Percentiles rank a stretch among this genome's conserved stretches.
Evolutionary conservation across 2,888 invertebrate genomes (phyloP).

Genomic region (Nebria salina): DNA sequence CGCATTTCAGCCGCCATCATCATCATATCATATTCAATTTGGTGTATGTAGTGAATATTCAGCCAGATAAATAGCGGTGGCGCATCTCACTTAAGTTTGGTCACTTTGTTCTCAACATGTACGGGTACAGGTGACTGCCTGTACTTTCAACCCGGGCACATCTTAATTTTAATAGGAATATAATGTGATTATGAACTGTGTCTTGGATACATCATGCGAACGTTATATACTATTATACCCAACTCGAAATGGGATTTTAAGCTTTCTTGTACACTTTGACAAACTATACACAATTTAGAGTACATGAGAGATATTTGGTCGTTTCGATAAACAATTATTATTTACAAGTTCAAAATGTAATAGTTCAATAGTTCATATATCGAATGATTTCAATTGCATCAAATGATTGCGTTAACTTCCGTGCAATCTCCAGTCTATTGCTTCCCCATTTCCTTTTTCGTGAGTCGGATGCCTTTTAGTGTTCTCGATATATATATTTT

Average conservation of each 20-base stretch:
- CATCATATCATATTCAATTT: constrained; percentile 15
- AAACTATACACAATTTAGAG: no score
- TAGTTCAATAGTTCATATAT: no score
- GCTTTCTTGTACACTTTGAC: no score
- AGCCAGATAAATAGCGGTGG: not conserved
- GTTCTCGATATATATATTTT: constrained; percentile 1
- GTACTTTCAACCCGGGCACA: constrained; percentile 1
- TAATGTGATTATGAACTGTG: constrained; percentile 33
- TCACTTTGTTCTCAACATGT: not conserved
- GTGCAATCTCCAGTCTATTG: not conserved
- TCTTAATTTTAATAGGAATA: constrained; percentile 38
- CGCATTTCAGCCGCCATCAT: not conserved
- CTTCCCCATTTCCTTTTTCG: not conserved
- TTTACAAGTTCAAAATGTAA: no score
- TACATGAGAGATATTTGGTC: no score
- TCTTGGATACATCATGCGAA: not conserved
- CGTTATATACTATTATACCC: not conserved
- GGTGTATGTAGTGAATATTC: not conserved
- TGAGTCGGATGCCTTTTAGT: not conserved
- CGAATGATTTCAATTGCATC: no score
- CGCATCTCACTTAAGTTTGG: not conserved
- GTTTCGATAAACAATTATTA: no score
- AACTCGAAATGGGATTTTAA: no score
- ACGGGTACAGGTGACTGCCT: not conserved
- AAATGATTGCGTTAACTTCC: no score